Conservation (phyloP, 2,888 invertebrate species). For the Plutella xylostella region DNA sequence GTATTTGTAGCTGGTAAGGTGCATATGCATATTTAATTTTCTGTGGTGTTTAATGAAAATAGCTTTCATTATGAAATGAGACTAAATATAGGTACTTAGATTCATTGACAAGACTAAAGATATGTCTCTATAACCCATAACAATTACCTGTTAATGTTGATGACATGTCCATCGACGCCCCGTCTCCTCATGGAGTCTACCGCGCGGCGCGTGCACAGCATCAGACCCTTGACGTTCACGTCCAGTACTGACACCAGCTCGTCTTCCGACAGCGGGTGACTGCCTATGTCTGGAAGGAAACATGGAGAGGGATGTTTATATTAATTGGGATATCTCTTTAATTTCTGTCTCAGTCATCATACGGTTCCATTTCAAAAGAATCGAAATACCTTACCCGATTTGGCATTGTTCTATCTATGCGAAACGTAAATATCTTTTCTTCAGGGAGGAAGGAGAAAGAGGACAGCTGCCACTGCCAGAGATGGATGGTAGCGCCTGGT, state of each 20-base stretch:
- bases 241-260: conserved; percentile 35
- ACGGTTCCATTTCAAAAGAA: no score
- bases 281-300: conserved; percentile 27
- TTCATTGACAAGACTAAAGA: background rate
- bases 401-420: no score
- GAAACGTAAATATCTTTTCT: no score
- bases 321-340: no score
- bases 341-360: no score
- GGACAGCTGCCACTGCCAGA: no score
- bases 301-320: no score
- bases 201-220: conserved; percentile 55
- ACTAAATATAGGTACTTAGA: background rate
- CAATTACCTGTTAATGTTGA: conserved; percentile 59
- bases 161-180: conserved; percentile 47
- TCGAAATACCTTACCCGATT: no score
- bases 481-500: no score
- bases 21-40: background rate
- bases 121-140: no score
- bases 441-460: no score
- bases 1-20: background rate
- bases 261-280: conserved; percentile 27
- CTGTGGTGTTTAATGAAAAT: background rate
- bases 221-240: conserved; percentile 51
- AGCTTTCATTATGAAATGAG: background rate
- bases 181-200: conserved; percentile 51